Evolutionary conservation across 2,113 vertebrate species (phyloP).

Genomic region (Antennarius striatus): DNA sequence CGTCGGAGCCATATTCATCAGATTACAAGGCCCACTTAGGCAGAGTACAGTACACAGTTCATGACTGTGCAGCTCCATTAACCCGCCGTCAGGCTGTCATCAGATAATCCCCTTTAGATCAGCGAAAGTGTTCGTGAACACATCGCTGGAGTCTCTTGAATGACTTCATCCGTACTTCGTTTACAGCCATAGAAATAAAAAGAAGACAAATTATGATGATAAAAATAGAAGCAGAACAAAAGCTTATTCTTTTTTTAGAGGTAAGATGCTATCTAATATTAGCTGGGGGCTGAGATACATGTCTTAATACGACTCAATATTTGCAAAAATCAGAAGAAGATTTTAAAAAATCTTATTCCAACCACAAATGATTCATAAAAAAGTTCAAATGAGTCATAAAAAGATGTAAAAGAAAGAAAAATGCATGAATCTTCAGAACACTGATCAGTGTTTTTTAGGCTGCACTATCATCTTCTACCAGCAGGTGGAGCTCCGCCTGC

Average conservation of each 20-base stretch:
- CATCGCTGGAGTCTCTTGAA: too few species aligned
- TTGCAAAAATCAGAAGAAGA: background rate
- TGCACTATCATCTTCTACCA: constrained; percentile 4
- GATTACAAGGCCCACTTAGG: constrained; percentile 33
- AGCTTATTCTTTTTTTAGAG: background rate
- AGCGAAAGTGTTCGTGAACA: too few species aligned
- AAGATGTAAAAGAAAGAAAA: background rate
- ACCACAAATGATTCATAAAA: too few species aligned
- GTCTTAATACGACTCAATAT: background rate
- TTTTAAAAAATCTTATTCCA: too few species aligned
- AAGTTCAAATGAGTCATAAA: background rate
- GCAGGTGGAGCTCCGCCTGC: constrained; percentile 49
- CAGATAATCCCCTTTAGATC: too few species aligned
- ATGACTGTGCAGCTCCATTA: background rate
- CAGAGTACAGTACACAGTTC: constrained; percentile 9
- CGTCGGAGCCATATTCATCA: constrained; percentile 44
- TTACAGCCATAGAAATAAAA: background rate
- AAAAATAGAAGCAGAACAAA: constrained; percentile 38
- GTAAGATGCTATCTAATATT: constrained; percentile 35
- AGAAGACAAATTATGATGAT: constrained; percentile 16
- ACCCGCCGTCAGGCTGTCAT: constrained; percentile 7
- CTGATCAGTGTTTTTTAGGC: background rate
- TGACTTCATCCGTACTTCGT: background rate
- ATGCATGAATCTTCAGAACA: too few species aligned
- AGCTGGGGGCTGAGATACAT: constrained; percentile 14